These are phyloP conservation scores for Nematostella vectensis DNA, from an alignment of 92 coral and sea anemone genomes.

Conservation along the genomic window DNA sequence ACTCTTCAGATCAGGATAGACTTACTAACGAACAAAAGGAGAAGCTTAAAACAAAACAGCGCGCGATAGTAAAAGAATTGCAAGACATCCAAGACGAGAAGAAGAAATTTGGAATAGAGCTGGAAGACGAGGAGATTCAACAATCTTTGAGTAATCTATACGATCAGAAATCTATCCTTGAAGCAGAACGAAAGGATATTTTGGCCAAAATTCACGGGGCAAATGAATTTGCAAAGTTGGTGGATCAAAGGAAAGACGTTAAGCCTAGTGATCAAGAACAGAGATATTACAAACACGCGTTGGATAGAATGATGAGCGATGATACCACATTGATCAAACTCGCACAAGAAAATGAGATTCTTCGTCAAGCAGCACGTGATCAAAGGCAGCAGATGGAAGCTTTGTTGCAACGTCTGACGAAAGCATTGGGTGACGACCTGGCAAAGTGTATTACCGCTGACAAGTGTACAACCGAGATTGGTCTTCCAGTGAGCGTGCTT, in stretches of 20 bases:
- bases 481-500: background rate
- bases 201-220: conserved; percentile 27
- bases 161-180: conserved; percentile 29
- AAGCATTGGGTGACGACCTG: conserved; percentile 50
- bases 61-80: conserved; percentile 21
- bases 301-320: conserved; percentile 29
- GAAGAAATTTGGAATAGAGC: conserved; percentile 32
- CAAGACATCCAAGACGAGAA: conserved; percentile 38
- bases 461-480: background rate
- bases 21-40: conserved; percentile 4
- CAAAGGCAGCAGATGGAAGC: conserved; percentile 35
- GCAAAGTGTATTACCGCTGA: conserved; percentile 6
- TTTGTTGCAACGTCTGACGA: conserved; percentile 14
- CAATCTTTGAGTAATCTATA: conserved; percentile 24
- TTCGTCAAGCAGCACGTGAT: conserved; percentile 26
- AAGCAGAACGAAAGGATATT: conserved; percentile 20
- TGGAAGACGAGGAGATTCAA: conserved; percentile 56
- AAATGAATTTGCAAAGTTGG: conserved; percentile 22
- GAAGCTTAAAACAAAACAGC: conserved; percentile 5
- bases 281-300: conserved; percentile 15
- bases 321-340: conserved; percentile 51
- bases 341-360: conserved; percentile 38
- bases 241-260: conserved; percentile 10
- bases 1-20: conserved; percentile 3
- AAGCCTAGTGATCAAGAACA: conserved; percentile 21